These are phyloP conservation scores for Nemoura dubitans DNA, from an alignment of 2,888 invertebrate species.

Conservation along the genomic window DNA sequence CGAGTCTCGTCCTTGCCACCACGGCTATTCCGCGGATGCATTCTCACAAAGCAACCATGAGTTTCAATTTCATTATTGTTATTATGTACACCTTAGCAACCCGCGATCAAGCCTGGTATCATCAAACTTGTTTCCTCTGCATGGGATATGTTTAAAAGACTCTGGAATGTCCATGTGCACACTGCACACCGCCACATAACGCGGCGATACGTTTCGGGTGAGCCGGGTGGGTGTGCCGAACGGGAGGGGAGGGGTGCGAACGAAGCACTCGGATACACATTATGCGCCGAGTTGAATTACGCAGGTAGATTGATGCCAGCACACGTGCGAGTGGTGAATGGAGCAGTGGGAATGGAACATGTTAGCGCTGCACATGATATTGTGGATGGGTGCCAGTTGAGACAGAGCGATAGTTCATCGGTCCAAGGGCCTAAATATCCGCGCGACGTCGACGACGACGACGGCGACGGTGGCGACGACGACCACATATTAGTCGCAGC, in stretches of 20 bases:
- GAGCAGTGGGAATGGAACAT: neutral
- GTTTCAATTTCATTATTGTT: constrained; percentile 24
- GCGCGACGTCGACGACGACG: neutral
- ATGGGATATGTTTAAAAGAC: constrained; percentile 31
- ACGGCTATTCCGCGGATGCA: neutral
- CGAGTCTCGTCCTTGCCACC: neutral
- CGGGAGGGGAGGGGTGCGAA: constrained; percentile 8
- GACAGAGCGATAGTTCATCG: constrained; percentile 28
- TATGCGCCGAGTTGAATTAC: constrained; percentile 4
- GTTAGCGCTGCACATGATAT: neutral
- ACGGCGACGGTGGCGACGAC: neutral
- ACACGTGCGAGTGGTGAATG: neutral
- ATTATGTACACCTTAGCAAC: neutral
- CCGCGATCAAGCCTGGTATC: neutral
- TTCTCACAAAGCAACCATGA: constrained; percentile 36
- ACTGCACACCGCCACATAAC: neutral
- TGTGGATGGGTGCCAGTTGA: constrained; percentile 36
- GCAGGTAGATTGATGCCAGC: neutral
- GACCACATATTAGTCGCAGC: constrained; percentile 31
- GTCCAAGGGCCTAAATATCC: constrained; percentile 31
- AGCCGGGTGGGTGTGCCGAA: neutral
- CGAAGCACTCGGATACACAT: neutral
- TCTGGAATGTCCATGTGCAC: neutral
- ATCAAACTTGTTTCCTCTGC: constrained; percentile 21
- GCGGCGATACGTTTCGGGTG: neutral